Evolutionary conservation across 2,113 vertebrate genomes (phyloP).

Genomic region (Thymallus thymallus): DNA sequence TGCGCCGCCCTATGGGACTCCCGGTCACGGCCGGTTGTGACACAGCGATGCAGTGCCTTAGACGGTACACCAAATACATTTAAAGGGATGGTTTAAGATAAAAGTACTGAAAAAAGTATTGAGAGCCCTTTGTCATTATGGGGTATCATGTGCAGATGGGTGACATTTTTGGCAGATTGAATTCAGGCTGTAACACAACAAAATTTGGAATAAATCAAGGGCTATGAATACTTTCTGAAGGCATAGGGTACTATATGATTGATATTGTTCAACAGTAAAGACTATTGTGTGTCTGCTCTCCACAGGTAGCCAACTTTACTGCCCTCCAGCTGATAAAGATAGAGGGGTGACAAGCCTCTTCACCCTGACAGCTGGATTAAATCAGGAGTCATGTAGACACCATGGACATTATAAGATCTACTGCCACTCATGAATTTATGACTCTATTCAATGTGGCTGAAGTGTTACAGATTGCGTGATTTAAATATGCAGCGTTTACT

Average conservation of each 20-base stretch:
- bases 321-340: background rate
- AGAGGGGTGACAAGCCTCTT: conserved; percentile 16
- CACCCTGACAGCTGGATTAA: conserved; percentile 19
- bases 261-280: background rate
- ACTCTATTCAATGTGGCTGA: background rate
- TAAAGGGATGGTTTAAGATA: no score
- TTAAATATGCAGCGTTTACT: no score
- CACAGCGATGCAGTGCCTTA: no score
- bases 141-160: no score
- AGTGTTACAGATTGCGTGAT: background rate
- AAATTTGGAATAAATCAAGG: background rate
- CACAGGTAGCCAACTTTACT: conserved; percentile 33
- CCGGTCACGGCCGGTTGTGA: no score
- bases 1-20: no score
- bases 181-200: background rate
- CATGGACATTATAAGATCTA: conserved; percentile 1
- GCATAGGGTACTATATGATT: no score
- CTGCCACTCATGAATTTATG: background rate
- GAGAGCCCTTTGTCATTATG: no score
- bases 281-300: background rate
- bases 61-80: no score
- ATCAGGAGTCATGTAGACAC: background rate
- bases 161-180: no score
- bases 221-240: no score
- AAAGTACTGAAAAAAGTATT: no score